phyloP scores from a whole-genome alignment of 2,888 invertebrate genomes.

The Spisula solida region DNA sequence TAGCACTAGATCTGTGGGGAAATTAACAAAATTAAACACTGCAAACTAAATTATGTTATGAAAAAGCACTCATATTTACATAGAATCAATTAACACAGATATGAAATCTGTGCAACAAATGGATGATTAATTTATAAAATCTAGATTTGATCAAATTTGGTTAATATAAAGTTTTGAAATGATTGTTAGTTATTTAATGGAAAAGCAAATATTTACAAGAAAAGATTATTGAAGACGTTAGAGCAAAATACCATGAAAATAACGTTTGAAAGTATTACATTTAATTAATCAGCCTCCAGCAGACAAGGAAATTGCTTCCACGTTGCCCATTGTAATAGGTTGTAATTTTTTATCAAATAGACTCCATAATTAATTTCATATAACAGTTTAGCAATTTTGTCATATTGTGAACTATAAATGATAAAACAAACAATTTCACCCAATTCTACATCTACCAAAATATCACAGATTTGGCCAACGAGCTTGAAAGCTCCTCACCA shows the following conservation, averaged over 20 bases:
- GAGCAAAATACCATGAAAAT: neutral
- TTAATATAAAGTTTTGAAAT: neutral
- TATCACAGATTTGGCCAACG: conserved; percentile 59
- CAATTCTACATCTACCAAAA: neutral
- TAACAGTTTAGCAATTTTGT: too few relatives aligned
- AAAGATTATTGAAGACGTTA: neutral
- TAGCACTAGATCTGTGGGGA: conserved; percentile 9
- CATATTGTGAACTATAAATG: neutral
- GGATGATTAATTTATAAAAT: neutral
- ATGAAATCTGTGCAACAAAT: neutral
- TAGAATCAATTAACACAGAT: neutral
- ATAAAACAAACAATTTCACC: neutral
- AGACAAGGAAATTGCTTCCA: too few relatives aligned
- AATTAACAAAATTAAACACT: neutral
- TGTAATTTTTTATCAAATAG: too few relatives aligned
- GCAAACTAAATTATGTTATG: neutral
- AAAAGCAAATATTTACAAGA: neutral
- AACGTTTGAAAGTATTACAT: neutral
- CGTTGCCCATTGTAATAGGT: too few relatives aligned
- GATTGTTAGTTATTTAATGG: neutral
- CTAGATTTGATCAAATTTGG: conserved; percentile 12
- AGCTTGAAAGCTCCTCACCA: conserved; percentile 47
- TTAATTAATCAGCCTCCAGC: neutral
- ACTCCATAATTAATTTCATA: too few relatives aligned
- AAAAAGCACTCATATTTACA: conserved; percentile 21